phyloP scores from a whole-genome alignment of 1,140 invertebrate genomes.

The Penaeus chinensis region DNA sequence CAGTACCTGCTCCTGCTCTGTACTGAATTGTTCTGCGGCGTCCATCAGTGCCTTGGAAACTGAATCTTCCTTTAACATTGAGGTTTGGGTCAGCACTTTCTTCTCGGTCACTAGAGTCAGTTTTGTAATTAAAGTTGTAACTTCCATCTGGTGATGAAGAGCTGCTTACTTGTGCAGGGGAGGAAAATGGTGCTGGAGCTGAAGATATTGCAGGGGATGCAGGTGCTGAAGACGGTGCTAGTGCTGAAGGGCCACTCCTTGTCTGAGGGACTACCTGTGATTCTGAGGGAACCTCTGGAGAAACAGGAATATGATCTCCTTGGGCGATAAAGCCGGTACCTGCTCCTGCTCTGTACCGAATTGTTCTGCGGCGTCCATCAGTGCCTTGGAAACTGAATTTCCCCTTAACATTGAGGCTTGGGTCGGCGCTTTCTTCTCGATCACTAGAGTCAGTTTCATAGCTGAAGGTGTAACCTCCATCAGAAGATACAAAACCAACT shows the following conservation, averaged over 20 bases:
- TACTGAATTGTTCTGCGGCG: constrained; percentile 14
- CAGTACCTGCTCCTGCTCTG: constrained; percentile 33
- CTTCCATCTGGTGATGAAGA: constrained; percentile 35
- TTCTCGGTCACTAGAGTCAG: constrained; percentile 58
- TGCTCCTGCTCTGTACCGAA: constrained; percentile 32
- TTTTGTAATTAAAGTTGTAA: constrained; percentile 48
- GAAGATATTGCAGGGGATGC: too few relatives aligned
- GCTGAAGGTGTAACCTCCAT: too few relatives aligned
- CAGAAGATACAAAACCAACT: neutral
- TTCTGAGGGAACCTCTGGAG: neutral
- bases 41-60: constrained; percentile 47
- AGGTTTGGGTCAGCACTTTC: constrained; percentile 62
- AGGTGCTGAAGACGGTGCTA: too few relatives aligned
- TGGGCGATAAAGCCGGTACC: constrained; percentile 30
- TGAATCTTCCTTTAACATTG: constrained; percentile 65
- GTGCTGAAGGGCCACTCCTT: too few relatives aligned
- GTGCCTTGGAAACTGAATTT: constrained; percentile 63
- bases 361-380: constrained; percentile 21
- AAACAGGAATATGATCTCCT: constrained; percentile 29
- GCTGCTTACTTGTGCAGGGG: too few relatives aligned
- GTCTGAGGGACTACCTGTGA: neutral
- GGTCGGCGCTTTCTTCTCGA: too few relatives aligned
- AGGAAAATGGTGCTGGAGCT: too few relatives aligned
- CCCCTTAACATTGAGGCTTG: too few relatives aligned
- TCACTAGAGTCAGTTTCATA: too few relatives aligned